These are phyloP conservation scores for Neoscelio sp. DNA, from an alignment of 2,888 invertebrate genomes.

Conservation along the genomic window DNA sequence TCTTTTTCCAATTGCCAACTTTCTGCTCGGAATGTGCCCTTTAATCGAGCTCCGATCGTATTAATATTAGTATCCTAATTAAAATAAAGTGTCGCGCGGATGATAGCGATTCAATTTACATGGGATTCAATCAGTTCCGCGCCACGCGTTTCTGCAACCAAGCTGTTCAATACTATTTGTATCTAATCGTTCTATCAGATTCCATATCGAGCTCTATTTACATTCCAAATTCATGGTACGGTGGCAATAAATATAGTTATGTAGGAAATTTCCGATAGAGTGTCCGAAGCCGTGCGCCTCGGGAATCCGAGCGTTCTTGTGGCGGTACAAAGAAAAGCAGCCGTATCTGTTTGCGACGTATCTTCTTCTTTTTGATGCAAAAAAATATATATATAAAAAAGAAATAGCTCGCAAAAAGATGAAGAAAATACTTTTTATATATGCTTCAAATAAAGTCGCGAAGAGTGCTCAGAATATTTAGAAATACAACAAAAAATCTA, in stretches of 20 bases:
- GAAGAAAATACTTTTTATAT: slow-evolving; percentile 33
- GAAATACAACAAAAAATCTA: slow-evolving; percentile 54
- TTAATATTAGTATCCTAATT: slow-evolving; percentile 62
- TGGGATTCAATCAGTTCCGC: slow-evolving; percentile 63
- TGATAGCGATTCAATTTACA: slow-evolving; percentile 64
- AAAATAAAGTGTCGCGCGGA: slow-evolving; percentile 53
- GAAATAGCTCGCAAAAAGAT: slow-evolving; percentile 17
- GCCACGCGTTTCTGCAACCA: slow-evolving; percentile 41
- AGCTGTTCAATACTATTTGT: slow-evolving; percentile 67
- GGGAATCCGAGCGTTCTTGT: slow-evolving; percentile 46
- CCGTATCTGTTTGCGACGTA: slow-evolving; percentile 56
- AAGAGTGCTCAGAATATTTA: slow-evolving; percentile 54
- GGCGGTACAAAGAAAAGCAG: slow-evolving; percentile 49
- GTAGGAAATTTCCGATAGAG: slow-evolving; percentile 63
- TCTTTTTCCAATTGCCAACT: neutral
- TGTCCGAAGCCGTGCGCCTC: slow-evolving; percentile 55
- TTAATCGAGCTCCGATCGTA: slow-evolving; percentile 36
- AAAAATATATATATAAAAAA: slow-evolving; percentile 22
- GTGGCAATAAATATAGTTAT: slow-evolving; percentile 67
- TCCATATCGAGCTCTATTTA: slow-evolving; percentile 66
- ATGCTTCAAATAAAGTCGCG: slow-evolving; percentile 51
- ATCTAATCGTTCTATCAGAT: slow-evolving; percentile 67
- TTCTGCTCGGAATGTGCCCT: neutral
- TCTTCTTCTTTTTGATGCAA: slow-evolving; percentile 31
- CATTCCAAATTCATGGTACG: slow-evolving; percentile 67